These are phyloP conservation scores for Garra rufa DNA, from an alignment of 2,113 vertebrate genomes.

Conservation along the genomic window DNA sequence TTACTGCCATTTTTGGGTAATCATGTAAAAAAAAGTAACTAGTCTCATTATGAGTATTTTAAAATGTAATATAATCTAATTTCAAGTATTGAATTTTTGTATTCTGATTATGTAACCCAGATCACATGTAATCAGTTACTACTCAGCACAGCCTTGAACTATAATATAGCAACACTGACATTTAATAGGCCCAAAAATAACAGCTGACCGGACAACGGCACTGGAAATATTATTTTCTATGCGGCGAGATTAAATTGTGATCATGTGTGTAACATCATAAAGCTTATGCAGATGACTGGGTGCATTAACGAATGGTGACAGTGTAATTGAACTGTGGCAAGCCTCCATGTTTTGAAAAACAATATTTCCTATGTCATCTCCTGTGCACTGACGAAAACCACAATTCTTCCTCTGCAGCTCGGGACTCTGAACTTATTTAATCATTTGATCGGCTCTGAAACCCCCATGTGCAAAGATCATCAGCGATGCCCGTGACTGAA, in stretches of 20 bases:
- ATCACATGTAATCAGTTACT: neutral
- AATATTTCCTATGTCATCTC: slow-evolving; percentile 29
- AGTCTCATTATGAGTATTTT: too few relatives aligned
- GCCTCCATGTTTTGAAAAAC: neutral
- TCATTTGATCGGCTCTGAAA: slow-evolving; percentile 25
- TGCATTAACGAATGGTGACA: neutral
- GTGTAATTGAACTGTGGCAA: slow-evolving; percentile 18
- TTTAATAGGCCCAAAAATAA: neutral
- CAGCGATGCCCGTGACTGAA: slow-evolving; percentile 43
- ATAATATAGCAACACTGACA: neutral
- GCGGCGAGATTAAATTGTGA: neutral
- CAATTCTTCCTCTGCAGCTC: slow-evolving; percentile 14
- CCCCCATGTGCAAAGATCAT: neutral
- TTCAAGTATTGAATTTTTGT: neutral
- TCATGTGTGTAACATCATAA: neutral
- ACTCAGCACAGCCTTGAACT: too few relatives aligned
- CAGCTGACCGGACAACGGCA: neutral
- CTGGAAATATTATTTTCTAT: slow-evolving; percentile 20
- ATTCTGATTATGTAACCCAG: neutral
- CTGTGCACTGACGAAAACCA: neutral
- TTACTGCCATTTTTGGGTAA: neutral
- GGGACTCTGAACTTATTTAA: slow-evolving; percentile 7
- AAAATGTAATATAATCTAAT: neutral
- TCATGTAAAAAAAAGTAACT: too few relatives aligned
- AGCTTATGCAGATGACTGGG: slow-evolving; percentile 19